Base-by-base conservation (phyloP, 2,888 invertebrate species). In the Globia sparganii region DNA sequence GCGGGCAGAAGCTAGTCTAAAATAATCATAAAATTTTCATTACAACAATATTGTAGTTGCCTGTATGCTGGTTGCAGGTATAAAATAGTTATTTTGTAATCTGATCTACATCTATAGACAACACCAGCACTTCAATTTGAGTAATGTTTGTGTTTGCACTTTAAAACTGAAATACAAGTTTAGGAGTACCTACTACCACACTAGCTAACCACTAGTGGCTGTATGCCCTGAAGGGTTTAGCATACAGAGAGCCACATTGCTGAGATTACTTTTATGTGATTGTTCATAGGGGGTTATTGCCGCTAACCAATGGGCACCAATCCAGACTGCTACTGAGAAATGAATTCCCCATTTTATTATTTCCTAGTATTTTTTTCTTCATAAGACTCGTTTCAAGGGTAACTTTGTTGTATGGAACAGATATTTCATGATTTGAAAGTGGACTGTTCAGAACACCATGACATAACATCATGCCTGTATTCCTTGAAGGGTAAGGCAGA, bases 101-200 rank as follows among this genome's bases (percentile, higher is more conserved):
- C 78, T 78, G 75, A 72, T 80, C 72, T 49, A 5, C 58, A 78
- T 65, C 8, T 65, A 49, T 53, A 53, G 6, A 72, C 11, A 62
- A 37, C 56, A 53, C 15, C n/a, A 62, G 5, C 34, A 28, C 28
- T 78, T 78, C 6, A 62, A 53, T 34, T 28, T 34, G n/a, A 49
- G 31, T 53, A 6, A 37, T 28, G 28, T 58, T 58, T 73, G 73
- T 9, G 40, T 56, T 40, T 49, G n/a, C 25, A 58, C 49, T 78
- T 65, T 58, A 40, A 65, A 40, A 15, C n/a, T 34, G 6, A n/a
- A 34, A 8, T 31, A 25, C 25, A 31, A 28, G 4, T 31, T 25
- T 46, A 21, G 21, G n/a, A n/a, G 8, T 8, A 67, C 0, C 0
- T 31, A 46, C 21, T 46, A 43, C 43, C 43, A 43, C 43, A 43